Evolutionary conservation across 1,140 invertebrate species (phyloP).

Genomic region (Brachystomella parvula): DNA sequence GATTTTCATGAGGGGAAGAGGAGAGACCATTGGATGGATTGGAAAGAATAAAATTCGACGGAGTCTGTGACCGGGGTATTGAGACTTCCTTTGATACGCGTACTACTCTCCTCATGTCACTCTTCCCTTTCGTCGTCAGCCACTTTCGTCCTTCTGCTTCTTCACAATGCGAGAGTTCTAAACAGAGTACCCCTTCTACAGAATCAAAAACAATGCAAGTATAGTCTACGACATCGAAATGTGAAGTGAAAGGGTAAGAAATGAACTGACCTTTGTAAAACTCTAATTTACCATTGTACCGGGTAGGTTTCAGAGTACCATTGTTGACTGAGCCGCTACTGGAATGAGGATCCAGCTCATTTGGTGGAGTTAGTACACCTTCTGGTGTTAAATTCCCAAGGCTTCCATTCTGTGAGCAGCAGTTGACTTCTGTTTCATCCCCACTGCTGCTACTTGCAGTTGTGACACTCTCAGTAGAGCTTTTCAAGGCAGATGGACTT

Average conservation of each 20-base stretch:
- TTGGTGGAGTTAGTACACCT: slow-evolving; percentile 2
- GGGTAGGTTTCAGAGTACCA: slow-evolving; percentile 21
- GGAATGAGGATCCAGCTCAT: slow-evolving; percentile 36
- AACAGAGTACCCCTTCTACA: slow-evolving; percentile 71
- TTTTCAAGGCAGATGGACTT: slow-evolving; percentile 5
- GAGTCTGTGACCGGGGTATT: slow-evolving; percentile 29
- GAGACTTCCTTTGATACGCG: slow-evolving; percentile 30
- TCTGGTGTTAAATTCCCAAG: not conserved
- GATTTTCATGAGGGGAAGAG: not conserved
- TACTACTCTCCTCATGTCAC: slow-evolving; percentile 67
- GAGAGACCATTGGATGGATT: not conserved
- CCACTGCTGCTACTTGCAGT: slow-evolving; percentile 16
- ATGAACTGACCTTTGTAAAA: slow-evolving; percentile 50
- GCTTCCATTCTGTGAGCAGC: not conserved
- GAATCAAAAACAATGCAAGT: slow-evolving; percentile 12
- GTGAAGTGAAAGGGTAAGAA: not conserved
- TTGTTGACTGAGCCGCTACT: slow-evolving; percentile 35
- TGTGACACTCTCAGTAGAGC: not conserved
- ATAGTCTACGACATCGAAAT: slow-evolving; percentile 1
- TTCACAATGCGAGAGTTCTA: slow-evolving; percentile 71
- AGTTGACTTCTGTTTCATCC: slow-evolving; percentile 8
- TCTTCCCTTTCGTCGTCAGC: slow-evolving; percentile 77
- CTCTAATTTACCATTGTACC: slow-evolving; percentile 48
- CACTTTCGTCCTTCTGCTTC: slow-evolving; percentile 71
- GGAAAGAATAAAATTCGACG: not conserved